Percentiles rank a stretch among this genome's conserved stretches.
These are phyloP conservation scores for Sthenelais limicola DNA, from an alignment of 2,888 invertebrate species.

Conservation along the genomic window DNA sequence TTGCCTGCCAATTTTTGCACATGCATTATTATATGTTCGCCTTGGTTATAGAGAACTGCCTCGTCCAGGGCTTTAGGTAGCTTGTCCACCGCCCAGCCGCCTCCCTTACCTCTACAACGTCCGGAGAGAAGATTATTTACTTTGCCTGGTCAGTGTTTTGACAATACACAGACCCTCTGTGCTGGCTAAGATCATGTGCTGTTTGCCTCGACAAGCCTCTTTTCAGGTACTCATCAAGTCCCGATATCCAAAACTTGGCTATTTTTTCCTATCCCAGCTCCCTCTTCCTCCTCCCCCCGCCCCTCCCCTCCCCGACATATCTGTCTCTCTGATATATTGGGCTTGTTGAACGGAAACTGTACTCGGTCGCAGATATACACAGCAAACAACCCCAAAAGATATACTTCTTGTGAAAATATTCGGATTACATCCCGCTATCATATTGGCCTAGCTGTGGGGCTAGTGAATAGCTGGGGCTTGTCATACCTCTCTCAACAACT, in stretches of 20 bases:
- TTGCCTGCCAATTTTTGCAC: not conserved
- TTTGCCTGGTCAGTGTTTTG: slow-evolving; percentile 36
- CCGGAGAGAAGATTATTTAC: slow-evolving; percentile 33
- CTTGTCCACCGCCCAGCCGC: slow-evolving; percentile 3
- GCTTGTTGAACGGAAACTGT: slow-evolving; percentile 1
- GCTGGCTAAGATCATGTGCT: slow-evolving; percentile 38
- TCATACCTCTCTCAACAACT: not conserved
- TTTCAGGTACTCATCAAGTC: slow-evolving; percentile 26
- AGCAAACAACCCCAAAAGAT: slow-evolving; percentile 27
- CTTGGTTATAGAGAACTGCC: too few species aligned
- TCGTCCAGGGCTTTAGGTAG: too few species aligned
- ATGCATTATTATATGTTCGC: slow-evolving; percentile 3
- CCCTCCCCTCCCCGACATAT: not conserved
- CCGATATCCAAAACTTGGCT: slow-evolving; percentile 22
- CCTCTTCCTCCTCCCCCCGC: not conserved
- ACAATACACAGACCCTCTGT: slow-evolving; percentile 34
- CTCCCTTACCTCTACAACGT: not conserved
- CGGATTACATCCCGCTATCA: slow-evolving; percentile 29
- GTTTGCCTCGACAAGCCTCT: slow-evolving; percentile 36
- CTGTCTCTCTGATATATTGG: not conserved
- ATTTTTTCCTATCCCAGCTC: not conserved
- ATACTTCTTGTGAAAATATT: slow-evolving; percentile 32
- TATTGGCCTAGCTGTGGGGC: not conserved
- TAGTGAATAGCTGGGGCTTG: not conserved
- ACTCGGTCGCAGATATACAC: too few species aligned